phyloP scores from a whole-genome alignment of 2,888 invertebrate species.

The Limnephilus auricula region DNA sequence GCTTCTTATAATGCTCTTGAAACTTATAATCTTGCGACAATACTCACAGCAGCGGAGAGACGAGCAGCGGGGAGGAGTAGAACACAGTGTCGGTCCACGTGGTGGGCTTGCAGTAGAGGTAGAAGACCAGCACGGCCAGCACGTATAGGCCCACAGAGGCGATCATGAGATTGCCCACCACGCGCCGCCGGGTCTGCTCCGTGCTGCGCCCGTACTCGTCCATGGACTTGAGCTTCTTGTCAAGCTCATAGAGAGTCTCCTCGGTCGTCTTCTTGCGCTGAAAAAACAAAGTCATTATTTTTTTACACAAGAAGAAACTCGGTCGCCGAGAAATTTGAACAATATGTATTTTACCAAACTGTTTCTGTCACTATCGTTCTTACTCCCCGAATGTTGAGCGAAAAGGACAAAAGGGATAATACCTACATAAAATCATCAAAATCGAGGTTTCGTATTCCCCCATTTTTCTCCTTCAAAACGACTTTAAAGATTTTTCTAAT shows the following conservation, averaged over 20 bases:
- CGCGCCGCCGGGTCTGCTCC: slow-evolving; percentile 87
- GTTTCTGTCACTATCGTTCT: too few relatives aligned
- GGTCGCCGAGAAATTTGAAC: too few relatives aligned
- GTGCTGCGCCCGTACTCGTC: slow-evolving; percentile 89
- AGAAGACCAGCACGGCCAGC: slow-evolving; percentile 85
- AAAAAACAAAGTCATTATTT: slow-evolving; percentile 63
- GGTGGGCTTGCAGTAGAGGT: slow-evolving; percentile 88
- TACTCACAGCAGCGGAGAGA: slow-evolving; percentile 91
- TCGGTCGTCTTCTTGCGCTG: slow-evolving; percentile 77
- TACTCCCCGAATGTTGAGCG: too few relatives aligned
- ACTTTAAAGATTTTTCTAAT: too few relatives aligned
- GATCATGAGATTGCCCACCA: slow-evolving; percentile 87
- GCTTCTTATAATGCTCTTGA: too few relatives aligned
- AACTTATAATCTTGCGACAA: background rate
- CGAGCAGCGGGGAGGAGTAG: slow-evolving; percentile 87
- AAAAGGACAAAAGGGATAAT: too few relatives aligned
- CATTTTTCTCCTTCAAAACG: too few relatives aligned
- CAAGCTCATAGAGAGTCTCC: slow-evolving; percentile 82
- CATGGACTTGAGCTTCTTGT: slow-evolving; percentile 87
- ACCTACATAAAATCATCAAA: too few relatives aligned
- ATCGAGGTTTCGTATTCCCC: too few relatives aligned
- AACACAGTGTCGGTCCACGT: slow-evolving; percentile 85
- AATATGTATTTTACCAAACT: too few relatives aligned
- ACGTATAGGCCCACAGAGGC: slow-evolving; percentile 85
- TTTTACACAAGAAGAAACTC: too few relatives aligned